These are phyloP conservation scores for Xyliphius kryptos DNA, from an alignment of 2,113 vertebrate genomes.

Conservation along the genomic window DNA sequence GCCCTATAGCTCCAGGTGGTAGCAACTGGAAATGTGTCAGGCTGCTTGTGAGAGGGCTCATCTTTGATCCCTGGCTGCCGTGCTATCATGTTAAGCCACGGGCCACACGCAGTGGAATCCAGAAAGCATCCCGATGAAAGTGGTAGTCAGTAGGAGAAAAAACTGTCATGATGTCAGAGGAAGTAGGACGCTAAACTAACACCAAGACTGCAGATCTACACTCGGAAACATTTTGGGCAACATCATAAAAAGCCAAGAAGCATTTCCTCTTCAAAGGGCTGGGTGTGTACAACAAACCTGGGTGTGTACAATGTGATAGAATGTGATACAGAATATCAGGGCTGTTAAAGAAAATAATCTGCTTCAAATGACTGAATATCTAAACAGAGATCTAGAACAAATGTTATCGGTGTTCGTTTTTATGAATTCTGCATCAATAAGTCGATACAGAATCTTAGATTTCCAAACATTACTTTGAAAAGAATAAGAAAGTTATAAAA, in stretches of 20 bases:
- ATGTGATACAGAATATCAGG: too few species aligned
- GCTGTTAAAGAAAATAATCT: too few species aligned
- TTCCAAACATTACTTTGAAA: too few species aligned
- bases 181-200: conserved; percentile 20
- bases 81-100: conserved; percentile 50
- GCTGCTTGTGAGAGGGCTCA: conserved; percentile 59
- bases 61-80: conserved; percentile 60
- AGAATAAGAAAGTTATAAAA: too few species aligned
- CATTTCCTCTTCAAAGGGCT: conserved; percentile 6
- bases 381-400: too few species aligned
- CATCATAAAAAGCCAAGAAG: conserved; percentile 9
- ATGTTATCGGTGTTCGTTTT: too few species aligned
- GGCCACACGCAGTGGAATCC: conserved; percentile 48
- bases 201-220: neutral
- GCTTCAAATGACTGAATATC: too few species aligned
- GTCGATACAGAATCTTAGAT: too few species aligned
- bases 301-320: conserved; percentile 4
- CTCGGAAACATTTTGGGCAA: conserved; percentile 1
- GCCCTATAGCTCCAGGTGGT: conserved; percentile 63
- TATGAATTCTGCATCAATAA: too few species aligned
- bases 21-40: conserved; percentile 55
- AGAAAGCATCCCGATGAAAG: conserved; percentile 50
- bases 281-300: conserved; percentile 16
- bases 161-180: conserved; percentile 50
- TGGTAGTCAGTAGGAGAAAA: conserved; percentile 39